phyloP scores from a whole-genome alignment of 2,888 invertebrate species.

The Lysandra coridon region DNA sequence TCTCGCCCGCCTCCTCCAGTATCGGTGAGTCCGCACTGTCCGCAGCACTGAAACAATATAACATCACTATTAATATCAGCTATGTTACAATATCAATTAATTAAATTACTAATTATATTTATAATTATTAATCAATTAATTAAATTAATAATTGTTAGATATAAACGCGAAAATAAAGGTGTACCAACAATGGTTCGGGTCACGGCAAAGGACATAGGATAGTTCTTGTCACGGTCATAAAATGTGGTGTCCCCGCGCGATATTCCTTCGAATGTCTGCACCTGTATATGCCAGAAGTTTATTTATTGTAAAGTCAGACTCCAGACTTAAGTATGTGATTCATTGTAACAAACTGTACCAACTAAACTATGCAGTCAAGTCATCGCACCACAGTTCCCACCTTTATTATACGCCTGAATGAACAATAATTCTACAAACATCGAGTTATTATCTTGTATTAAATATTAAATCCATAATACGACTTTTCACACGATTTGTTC shows the following conservation, averaged over 20 bases:
- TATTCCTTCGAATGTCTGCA: no score
- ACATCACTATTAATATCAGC: not conserved
- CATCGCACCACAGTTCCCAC: not conserved
- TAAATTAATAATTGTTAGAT: no score
- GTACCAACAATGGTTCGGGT: no score
- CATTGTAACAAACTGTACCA: not conserved
- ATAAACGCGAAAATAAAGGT: no score
- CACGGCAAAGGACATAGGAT: no score
- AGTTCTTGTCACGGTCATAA: no score
- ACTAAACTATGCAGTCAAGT: not conserved
- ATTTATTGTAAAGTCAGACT: no score
- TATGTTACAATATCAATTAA: not conserved
- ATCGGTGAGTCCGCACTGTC: constrained; percentile 86
- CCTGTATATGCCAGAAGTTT: no score
- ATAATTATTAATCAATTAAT: no score
- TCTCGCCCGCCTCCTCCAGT: constrained; percentile 87
- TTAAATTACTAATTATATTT: no score
- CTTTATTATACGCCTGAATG: constrained; percentile 1
- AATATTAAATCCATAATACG: constrained; percentile 19
- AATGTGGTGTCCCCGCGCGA: no score
- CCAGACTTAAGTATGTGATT: no score
- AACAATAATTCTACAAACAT: not conserved
- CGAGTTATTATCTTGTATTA: not conserved
- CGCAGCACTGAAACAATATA: constrained; percentile 70
- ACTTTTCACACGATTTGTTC: not conserved